Evolutionary conservation across 1,140 invertebrate genomes (phyloP), one percentile per base, ranked within the genome.

Genomic region (Cylas formicarius): DNA sequence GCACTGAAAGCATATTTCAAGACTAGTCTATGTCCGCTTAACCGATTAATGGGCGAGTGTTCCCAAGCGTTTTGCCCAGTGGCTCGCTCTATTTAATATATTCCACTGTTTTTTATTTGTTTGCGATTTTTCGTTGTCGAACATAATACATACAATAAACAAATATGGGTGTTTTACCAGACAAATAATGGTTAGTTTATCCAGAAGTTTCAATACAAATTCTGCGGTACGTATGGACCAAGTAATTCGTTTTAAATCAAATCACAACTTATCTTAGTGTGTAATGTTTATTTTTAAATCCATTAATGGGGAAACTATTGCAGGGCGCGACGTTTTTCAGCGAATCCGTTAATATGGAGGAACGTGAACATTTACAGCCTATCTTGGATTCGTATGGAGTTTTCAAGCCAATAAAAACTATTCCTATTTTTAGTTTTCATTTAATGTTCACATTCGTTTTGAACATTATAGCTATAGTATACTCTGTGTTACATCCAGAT

Each of bases 321-420:
- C 44, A 76, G 71, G 72, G 72, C 49, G 72, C 70, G 45, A 70
- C 69, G 26, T 75, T 73, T 64, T 74, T 74, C 52, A 71, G 72
- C 60, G 65, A 68, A 47, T 63, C 69, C 24, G 54, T 66, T 37
- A 72, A 71, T 41, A 73, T 75, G 70, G 72, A 73, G n/a, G 70
- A 74, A 26, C 64, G 67, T 14, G 67, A 73, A 43, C 65, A 57
- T 46, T 52, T 73, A n/a, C 67, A 72, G 35, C 72, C 73, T 11
- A 65, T 73, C 39, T 46, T 73, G 10, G 63, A 65, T 20, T 69
- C 70, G 3, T 67, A 70, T 50, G 67, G 70, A 14, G 56, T 62
- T 49, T 76, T 77, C 56, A 64, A 71, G 48, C 68, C 67, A 20
- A 41, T 76, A 4, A 62, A 69, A 28, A 77, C 73, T 3, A 52